A percentile compares a stretch with the other conserved stretches of the same genome.
Evolutionary conservation across 2,113 vertebrate species (phyloP).

Genomic region (Sturnus vulgaris): DNA sequence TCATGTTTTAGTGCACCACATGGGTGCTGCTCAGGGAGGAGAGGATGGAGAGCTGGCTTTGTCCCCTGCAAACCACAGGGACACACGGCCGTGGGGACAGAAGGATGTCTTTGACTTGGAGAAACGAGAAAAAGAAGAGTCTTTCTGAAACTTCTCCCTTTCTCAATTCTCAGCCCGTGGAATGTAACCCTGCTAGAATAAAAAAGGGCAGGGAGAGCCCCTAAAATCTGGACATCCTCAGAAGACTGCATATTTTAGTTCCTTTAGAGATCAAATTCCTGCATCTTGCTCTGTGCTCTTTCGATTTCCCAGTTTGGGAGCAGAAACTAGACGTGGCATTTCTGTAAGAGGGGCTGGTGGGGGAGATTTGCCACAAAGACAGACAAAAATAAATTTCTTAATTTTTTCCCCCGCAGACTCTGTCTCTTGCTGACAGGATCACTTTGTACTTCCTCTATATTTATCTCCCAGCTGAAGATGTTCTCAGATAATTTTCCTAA

Average conservation of each 20-base stretch:
- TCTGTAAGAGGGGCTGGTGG: background rate
- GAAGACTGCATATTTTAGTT: constrained; percentile 6
- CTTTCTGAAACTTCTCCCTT: background rate
- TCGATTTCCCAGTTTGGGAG: background rate
- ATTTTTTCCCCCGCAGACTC: constrained; percentile 1
- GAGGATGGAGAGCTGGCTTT: background rate
- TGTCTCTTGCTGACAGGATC: background rate
- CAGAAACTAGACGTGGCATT: background rate
- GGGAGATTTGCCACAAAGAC: background rate
- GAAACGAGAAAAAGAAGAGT: background rate
- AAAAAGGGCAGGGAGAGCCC: background rate
- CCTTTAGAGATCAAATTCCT: background rate
- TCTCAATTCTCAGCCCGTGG: rapidly evolving
- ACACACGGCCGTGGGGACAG: rapidly evolving
- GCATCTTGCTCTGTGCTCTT: background rate
- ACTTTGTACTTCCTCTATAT: constrained; percentile 24
- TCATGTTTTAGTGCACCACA: rapidly evolving
- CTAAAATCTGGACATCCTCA: background rate
- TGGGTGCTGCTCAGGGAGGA: rapidly evolving
- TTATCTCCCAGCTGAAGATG: constrained; percentile 11
- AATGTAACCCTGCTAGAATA: background rate
- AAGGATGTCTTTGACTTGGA: background rate
- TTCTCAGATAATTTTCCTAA: background rate
- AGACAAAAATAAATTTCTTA: constrained; percentile 15
- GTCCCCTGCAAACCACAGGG: background rate